phyloP scores from a whole-genome alignment of 2,888 invertebrate species.

The Erpobdella octoculata region DNA sequence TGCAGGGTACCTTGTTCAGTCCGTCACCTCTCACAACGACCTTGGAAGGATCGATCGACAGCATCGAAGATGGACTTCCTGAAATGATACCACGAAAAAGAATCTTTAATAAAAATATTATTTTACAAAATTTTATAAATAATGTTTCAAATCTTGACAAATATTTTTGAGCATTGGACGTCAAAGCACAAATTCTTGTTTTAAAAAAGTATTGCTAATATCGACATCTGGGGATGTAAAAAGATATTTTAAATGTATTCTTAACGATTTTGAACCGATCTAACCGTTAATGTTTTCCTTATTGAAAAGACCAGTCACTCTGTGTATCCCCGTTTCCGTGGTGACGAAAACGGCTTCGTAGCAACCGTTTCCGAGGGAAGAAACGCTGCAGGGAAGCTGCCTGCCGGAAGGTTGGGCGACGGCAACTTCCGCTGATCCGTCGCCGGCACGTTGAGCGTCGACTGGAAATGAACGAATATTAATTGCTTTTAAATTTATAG shows the following conservation, averaged over 20 bases:
- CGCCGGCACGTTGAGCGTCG: constrained; percentile 16
- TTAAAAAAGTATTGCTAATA: neutral
- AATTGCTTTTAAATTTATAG: neutral
- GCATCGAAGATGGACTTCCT: constrained; percentile 22
- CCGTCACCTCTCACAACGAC: constrained; percentile 19
- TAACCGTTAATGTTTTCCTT: constrained; percentile 19
- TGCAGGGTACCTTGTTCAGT: constrained; percentile 3
- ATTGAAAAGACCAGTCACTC: constrained; percentile 22
- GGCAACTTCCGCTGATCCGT: constrained; percentile 11
- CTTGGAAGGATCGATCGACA: constrained; percentile 19
- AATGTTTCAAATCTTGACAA: neutral
- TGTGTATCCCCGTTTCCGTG: constrained; percentile 23
- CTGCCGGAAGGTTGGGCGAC: constrained; percentile 21
- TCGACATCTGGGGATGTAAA: too few relatives aligned
- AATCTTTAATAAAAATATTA: too few relatives aligned
- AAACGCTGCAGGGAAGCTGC: constrained; percentile 11
- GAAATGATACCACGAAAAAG: too few relatives aligned
- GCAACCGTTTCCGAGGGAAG: neutral
- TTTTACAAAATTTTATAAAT: too few relatives aligned
- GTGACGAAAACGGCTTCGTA: constrained; percentile 20
- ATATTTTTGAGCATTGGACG: neutral
- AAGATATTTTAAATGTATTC: too few relatives aligned
- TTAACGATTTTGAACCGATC: too few relatives aligned
- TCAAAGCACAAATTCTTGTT: neutral
- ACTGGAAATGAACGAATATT: constrained; percentile 4